phyloP scores from a whole-genome alignment of 2,888 invertebrate genomes.

The Mylabris sibirica region DNA sequence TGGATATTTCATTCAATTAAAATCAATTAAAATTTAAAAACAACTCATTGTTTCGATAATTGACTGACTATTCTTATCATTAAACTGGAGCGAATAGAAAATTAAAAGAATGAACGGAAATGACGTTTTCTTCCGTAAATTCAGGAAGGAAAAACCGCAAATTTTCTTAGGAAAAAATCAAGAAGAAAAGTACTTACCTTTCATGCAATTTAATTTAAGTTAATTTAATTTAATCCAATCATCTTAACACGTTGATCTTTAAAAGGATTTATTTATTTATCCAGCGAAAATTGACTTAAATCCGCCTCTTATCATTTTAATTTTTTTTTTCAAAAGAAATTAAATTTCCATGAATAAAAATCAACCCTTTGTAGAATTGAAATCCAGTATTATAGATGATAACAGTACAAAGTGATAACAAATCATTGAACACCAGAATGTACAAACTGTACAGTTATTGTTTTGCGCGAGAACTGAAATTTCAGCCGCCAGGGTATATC shows the following conservation, averaged over 20 bases:
- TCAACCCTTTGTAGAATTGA: no score
- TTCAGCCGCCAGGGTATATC: not conserved
- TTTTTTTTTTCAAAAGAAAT: no score
- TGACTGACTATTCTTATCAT: not conserved
- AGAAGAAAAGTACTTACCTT: not conserved
- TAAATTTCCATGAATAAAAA: no score
- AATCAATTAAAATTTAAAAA: not conserved
- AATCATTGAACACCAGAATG: no score
- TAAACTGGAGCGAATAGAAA: not conserved
- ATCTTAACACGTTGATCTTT: no score
- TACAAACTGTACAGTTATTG: not conserved
- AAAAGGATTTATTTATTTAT: no score
- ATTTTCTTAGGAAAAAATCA: not conserved
- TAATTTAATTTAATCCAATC: no score
- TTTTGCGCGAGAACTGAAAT: not conserved
- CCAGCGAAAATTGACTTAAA: no score
- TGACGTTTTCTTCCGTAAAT: not conserved
- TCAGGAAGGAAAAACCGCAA: not conserved
- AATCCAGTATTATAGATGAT: no score
- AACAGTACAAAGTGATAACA: not conserved
- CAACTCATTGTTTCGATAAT: not conserved
- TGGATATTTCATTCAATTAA: not conserved
- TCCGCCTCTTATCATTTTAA: no score
- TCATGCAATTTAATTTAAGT: not conserved
- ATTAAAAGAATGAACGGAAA: not conserved